Evolutionary conservation across 2,888 invertebrate species (phyloP), one percentile per base, ranked within the genome.

Genomic region (Clusia tigrina): DNA sequence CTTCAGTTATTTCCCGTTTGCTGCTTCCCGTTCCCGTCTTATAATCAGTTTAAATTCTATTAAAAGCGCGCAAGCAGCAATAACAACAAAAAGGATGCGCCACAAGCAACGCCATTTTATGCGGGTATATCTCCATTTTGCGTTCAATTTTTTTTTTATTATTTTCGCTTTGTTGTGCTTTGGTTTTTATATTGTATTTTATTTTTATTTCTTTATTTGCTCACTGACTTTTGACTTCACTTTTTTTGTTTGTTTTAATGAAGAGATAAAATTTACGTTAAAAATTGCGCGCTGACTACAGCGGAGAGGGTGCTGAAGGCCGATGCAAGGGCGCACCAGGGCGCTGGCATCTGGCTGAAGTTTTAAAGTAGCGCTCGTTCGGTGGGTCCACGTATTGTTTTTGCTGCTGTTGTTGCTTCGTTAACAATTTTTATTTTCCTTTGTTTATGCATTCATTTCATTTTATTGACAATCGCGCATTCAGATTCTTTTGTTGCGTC

Each of bases 51-150:
- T 37, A 48, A 56, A 37, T 56, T 56, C 52, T 48, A 56, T 56
- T 61, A 56, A 56, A 61, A 12, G 23, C 32, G n/a, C 38, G n/a
- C n/a, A n/a, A n/a, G n/a, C n/a, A 51, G 15, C 52, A 56, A 56
- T 52, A 61, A 61, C 56, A 56, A 18, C 52, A 54, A 61, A 61
- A 37, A 51, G 20, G 20, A 48, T 48, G 48, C 48, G 18, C 48
- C 22, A 20, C 48, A 6, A 20, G 2, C 3, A 48, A 15, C 48
- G 22, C 18, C 48, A 48, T 48, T 48, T 48, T 48, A 22, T 48
- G 6, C 32, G 12, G 6, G 32, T 48, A 20, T 48, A 26, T 25
- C 26, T 51, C 58, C 32, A 51, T 59, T 53, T 57, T 59, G 38
- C 38, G 51, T 61, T 61, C 52, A 32, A 25, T 61, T 61, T 61